Evolutionary conservation across 2,888 invertebrate genomes (phyloP).

Genomic region (Pyrochroa serraticornis): DNA sequence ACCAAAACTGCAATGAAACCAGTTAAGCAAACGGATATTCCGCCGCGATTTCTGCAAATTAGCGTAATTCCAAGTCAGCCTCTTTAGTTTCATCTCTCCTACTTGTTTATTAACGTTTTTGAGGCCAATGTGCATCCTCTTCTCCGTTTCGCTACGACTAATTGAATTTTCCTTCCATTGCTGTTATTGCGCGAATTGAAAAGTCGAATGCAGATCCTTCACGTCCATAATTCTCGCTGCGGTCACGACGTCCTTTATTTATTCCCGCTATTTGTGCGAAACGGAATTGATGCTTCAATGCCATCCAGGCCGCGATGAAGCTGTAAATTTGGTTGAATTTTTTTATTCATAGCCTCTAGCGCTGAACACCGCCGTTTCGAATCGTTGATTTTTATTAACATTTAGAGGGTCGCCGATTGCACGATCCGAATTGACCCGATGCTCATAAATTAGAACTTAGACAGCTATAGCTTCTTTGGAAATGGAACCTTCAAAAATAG

Average conservation of each 20-base stretch:
- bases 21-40: no score
- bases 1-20: no score
- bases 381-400: background rate
- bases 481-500: no score
- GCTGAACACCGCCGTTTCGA: background rate
- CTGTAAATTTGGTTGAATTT: background rate
- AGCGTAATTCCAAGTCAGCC: no score
- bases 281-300: background rate
- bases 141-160: background rate
- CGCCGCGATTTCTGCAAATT: no score
- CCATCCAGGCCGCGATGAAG: background rate
- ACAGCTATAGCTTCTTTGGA: no score
- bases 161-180: conserved; percentile 7
- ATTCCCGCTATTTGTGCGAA: conserved; percentile 2
- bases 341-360: background rate
- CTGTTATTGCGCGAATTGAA: conserved; percentile 6
- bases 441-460: no score
- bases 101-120: no score
- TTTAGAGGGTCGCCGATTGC: background rate
- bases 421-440: background rate
- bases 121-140: no score
- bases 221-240: conserved; percentile 2
- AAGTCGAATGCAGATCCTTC: conserved; percentile 9
- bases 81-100: no score
- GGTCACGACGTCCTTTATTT: conserved; percentile 7